Percentiles rank a stretch among this genome's conserved stretches.
phyloP scores from a whole-genome alignment of 2,888 invertebrate species.

The Erebia aethiops region DNA sequence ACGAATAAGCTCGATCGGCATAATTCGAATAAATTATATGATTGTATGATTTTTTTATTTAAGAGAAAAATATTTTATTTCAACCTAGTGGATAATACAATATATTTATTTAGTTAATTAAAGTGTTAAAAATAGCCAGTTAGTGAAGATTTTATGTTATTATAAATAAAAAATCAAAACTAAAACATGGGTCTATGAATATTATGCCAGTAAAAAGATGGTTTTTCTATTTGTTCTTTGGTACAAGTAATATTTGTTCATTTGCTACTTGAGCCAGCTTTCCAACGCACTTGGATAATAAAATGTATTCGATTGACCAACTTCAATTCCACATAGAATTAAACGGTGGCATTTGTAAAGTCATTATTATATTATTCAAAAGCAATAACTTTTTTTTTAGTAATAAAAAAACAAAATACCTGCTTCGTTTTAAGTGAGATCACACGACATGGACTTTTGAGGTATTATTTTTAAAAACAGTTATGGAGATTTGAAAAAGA shows the following conservation, averaged over 20 bases:
- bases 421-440: neutral
- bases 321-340: neutral
- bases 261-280: neutral
- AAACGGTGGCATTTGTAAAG: conserved; percentile 3
- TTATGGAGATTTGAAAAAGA: too few species aligned
- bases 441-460: neutral
- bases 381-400: conserved; percentile 14
- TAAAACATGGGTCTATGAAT: conserved; percentile 1
- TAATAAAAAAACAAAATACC: neutral
- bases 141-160: conserved; percentile 8
- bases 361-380: conserved; percentile 2
- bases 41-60: conserved; percentile 47
- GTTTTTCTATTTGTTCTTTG: neutral
- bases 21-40: conserved; percentile 11
- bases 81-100: conserved; percentile 70
- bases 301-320: neutral
- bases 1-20: neutral
- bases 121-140: conserved; percentile 36
- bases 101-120: conserved; percentile 72
- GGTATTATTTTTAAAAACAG: neutral
- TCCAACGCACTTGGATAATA: neutral
- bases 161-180: neutral
- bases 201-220: conserved; percentile 8
- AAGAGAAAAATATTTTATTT: conserved; percentile 58
- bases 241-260: neutral